A percentile compares a stretch with the other conserved stretches of the same genome.
These are phyloP conservation scores for Coenobita brevimanus DNA, from an alignment of 1,140 invertebrate genomes.

Conservation along the genomic window DNA sequence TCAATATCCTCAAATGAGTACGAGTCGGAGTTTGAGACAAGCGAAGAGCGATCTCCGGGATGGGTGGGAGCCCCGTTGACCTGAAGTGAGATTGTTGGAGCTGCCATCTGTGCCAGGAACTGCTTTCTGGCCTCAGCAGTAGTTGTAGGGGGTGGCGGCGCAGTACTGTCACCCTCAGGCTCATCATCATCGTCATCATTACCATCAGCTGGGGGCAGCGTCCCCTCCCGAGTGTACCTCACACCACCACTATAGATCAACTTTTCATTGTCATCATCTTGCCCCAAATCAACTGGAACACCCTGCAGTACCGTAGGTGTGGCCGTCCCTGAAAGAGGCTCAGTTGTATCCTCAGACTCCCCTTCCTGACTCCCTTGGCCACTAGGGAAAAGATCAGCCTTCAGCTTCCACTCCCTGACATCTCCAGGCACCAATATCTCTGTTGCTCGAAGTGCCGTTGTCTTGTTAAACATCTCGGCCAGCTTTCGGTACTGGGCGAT, in stretches of 20 bases:
- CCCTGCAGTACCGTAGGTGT: slow-evolving; percentile 59
- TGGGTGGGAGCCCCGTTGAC: slow-evolving; percentile 35
- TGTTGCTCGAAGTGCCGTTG: slow-evolving; percentile 55
- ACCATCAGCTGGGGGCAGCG: slow-evolving; percentile 41
- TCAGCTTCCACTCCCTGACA: slow-evolving; percentile 70
- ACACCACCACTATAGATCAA: slow-evolving; percentile 68
- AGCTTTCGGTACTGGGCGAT: slow-evolving; percentile 61
- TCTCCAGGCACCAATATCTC: slow-evolving; percentile 69
- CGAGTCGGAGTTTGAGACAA: slow-evolving; percentile 71
- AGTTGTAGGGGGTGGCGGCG: background rate
- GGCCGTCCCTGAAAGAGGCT: slow-evolving; percentile 45
- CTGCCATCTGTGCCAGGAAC: slow-evolving; percentile 52
- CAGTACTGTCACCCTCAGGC: slow-evolving; percentile 27
- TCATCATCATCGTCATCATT: slow-evolving; percentile 32
- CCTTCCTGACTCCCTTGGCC: slow-evolving; percentile 19
- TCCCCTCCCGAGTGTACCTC: slow-evolving; percentile 66
- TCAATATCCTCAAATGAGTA: slow-evolving; percentile 82
- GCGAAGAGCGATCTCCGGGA: slow-evolving; percentile 51
- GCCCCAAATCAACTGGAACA: slow-evolving; percentile 52
- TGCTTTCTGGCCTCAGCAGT: slow-evolving; percentile 47
- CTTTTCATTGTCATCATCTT: slow-evolving; percentile 66
- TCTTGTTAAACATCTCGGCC: slow-evolving; percentile 67
- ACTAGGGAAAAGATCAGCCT: slow-evolving; percentile 50
- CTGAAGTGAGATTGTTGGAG: background rate
- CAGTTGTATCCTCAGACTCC: slow-evolving; percentile 28